Percentiles rank a stretch among this genome's conserved stretches.
Evolutionary conservation across 2,797 vertebrate species (phyloP).

Genomic region (Merluccius polli): DNA sequence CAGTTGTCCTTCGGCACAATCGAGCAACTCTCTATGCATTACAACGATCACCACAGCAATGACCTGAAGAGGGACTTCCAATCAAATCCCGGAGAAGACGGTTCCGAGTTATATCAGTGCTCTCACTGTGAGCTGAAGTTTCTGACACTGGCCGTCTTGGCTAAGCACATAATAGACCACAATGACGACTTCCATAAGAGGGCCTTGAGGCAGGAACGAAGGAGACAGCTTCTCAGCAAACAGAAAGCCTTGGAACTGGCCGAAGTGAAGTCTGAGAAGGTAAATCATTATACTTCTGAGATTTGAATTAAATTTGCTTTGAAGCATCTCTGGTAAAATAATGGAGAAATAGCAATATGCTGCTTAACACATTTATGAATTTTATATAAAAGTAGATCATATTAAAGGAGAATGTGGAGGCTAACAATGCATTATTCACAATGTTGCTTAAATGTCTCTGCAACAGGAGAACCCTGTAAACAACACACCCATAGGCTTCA

Average conservation of each 20-base stretch:
- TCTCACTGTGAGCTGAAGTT: conserved; percentile 92
- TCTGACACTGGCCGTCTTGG: conserved; percentile 81
- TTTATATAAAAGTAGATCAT: background rate
- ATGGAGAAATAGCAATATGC: background rate
- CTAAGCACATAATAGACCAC: conserved; percentile 86
- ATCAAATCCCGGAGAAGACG: conserved; percentile 73
- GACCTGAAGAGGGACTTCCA: conserved; percentile 94
- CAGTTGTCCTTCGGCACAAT: conserved; percentile 88
- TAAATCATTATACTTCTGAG: conserved; percentile 56
- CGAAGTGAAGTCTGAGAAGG: conserved; percentile 89
- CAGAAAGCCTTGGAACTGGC: conserved; percentile 79
- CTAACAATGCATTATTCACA: background rate
- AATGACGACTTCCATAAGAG: conserved; percentile 95
- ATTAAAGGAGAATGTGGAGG: background rate
- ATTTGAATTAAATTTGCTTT: background rate
- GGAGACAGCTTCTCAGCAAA: conserved; percentile 89
- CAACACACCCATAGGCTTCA: conserved; percentile 83
- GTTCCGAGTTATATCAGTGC: conserved; percentile 86
- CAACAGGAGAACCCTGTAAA: conserved; percentile 57
- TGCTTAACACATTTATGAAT: background rate
- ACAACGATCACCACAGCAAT: conserved; percentile 90
- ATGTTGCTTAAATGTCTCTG: background rate
- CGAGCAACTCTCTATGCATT: conserved; percentile 92
- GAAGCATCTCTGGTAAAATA: background rate
- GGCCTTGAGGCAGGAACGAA: conserved; percentile 86